Percentiles rank a stretch among this genome's conserved stretches.
Evolutionary conservation across 64 coral and sea anemone genomes (phyloP).

Genomic region (Orbicella faveolata): DNA sequence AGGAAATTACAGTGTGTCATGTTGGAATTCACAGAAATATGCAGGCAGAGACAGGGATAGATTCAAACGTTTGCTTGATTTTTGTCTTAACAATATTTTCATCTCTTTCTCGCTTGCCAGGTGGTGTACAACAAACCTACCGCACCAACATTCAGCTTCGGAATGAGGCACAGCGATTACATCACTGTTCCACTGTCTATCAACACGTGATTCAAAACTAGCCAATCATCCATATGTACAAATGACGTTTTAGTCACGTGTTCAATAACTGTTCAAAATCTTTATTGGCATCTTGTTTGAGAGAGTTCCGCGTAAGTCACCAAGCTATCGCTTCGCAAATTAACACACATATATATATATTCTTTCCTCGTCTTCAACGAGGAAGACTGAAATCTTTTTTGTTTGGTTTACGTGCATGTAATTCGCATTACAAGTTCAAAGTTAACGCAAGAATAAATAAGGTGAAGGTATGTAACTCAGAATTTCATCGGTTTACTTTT

Average conservation of each 20-base stretch:
- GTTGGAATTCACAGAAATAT: too few relatives aligned
- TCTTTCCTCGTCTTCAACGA: not conserved
- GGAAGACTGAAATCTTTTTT: not conserved
- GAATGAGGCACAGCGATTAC: constrained; percentile 81
- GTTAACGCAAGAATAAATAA: not conserved
- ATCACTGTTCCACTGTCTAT: constrained; percentile 38
- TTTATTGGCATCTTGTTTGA: not conserved
- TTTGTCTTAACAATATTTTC: not conserved
- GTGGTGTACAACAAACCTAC: constrained; percentile 82
- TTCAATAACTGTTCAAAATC: not conserved
- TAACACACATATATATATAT: too few relatives aligned
- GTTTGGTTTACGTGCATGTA: not conserved
- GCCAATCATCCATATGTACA: not conserved
- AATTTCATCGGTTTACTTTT: too few relatives aligned
- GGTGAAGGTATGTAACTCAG: too few relatives aligned
- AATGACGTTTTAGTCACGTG: not conserved
- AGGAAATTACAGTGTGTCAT: too few relatives aligned
- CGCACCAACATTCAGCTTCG: constrained; percentile 80
- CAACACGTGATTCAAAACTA: constrained; percentile 10
- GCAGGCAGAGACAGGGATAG: not conserved
- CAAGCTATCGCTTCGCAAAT: not conserved
- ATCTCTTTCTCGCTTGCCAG: constrained; percentile 17
- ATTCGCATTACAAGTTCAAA: not conserved
- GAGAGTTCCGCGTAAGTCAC: not conserved
- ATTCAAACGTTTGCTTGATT: not conserved